phyloP scores from a whole-genome alignment of 2,888 invertebrate genomes.

The Acrocera orbiculus region DNA sequence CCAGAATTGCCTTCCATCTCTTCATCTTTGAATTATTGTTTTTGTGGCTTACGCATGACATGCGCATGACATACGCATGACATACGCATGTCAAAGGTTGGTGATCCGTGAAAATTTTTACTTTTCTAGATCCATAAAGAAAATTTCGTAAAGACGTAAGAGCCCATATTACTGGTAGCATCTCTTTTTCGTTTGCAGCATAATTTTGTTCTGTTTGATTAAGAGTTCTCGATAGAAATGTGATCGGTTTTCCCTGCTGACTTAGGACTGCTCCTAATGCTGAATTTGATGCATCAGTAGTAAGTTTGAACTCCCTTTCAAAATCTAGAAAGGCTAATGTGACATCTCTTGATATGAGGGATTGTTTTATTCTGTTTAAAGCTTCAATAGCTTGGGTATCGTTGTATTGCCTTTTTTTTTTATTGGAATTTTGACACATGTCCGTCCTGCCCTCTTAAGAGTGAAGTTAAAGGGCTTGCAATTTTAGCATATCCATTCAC shows the following conservation, averaged over 20 bases:
- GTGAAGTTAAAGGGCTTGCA: too few species aligned
- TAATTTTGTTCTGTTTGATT: constrained; percentile 3
- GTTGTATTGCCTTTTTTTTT: constrained; percentile 4
- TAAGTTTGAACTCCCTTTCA: constrained; percentile 4
- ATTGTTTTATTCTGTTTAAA: constrained; percentile 4
- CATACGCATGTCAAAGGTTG: constrained; percentile 1
- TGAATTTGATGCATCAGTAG: constrained; percentile 3
- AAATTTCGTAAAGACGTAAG: constrained; percentile 2
- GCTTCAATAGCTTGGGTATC: constrained; percentile 1
- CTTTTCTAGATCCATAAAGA: constrained; percentile 3
- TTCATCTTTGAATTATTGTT: constrained; percentile 3
- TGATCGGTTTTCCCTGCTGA: constrained; percentile 2
- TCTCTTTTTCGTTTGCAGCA: constrained; percentile 3
- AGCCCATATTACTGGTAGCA: constrained; percentile 1
- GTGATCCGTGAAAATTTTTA: constrained; percentile 2
- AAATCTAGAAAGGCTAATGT: constrained; percentile 1
- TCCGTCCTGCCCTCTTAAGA: too few species aligned
- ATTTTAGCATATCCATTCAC: too few species aligned
- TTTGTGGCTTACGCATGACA: constrained; percentile 4
- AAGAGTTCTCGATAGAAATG: constrained; percentile 1
- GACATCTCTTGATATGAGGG: constrained; percentile 3
- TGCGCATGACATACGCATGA: too few species aligned
- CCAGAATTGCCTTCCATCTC: constrained; percentile 6
- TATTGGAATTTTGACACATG: constrained; percentile 4
- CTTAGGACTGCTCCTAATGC: constrained; percentile 3